Conservation (phyloP, 2,888 invertebrate species). For the Synergus itoensis region DNA sequence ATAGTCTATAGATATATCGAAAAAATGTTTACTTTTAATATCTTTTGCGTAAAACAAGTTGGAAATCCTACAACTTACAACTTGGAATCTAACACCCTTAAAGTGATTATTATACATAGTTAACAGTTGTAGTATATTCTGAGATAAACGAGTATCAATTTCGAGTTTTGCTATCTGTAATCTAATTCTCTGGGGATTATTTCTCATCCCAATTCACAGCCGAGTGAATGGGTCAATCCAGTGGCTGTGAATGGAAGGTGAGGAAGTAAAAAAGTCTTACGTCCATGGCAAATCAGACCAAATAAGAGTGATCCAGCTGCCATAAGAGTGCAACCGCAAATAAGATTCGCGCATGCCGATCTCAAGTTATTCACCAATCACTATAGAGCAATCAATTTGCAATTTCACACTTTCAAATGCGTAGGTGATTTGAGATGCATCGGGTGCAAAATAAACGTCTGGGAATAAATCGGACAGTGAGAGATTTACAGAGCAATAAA, state of each 20-base stretch:
- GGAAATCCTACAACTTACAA: too few species aligned
- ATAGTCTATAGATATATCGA: too few species aligned
- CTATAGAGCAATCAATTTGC: conserved; percentile 23
- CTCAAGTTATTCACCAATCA: conserved; percentile 19
- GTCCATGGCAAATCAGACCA: conserved; percentile 33
- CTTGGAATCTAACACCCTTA: too few species aligned
- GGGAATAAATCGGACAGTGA: conserved; percentile 9
- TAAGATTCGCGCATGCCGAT: conserved; percentile 17
- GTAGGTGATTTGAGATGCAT: conserved; percentile 16
- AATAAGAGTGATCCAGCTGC: conserved; percentile 35
- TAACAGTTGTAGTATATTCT: neutral
- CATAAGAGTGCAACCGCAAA: conserved; percentile 33
- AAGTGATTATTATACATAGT: too few species aligned
- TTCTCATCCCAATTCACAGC: conserved; percentile 15
- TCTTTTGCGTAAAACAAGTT: too few species aligned
- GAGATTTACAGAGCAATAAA: conserved; percentile 38
- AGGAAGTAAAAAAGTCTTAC: conserved; percentile 30
- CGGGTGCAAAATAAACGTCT: conserved; percentile 35
- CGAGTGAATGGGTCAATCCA: conserved; percentile 20
- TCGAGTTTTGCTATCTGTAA: neutral
- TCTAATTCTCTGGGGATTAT: neutral
- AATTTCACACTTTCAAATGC: conserved; percentile 7
- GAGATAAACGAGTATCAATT: neutral
- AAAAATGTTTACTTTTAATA: too few species aligned
- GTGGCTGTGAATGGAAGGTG: conserved; percentile 39